Conservation (phyloP, 2,797 vertebrate species). For the Rhinichthys osculus region DNA sequence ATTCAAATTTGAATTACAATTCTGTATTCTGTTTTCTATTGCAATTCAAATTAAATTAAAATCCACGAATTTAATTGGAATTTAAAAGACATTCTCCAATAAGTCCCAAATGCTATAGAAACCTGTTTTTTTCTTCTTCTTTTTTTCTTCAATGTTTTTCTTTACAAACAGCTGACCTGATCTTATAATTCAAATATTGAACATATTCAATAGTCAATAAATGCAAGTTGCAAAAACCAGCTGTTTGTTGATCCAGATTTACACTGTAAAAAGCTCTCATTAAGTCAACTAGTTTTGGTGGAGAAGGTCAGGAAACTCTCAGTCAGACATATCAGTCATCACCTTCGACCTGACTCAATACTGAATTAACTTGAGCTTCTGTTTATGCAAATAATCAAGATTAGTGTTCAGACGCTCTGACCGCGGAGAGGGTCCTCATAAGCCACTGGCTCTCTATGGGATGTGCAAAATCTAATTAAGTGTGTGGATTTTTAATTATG, state of each 20-base stretch:
- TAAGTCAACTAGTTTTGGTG: background rate
- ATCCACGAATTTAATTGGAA: no score
- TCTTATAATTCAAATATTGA: background rate
- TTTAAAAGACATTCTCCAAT: background rate
- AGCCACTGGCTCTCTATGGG: slow-evolving; percentile 68
- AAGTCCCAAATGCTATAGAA: background rate
- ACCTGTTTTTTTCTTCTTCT: background rate
- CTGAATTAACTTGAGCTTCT: slow-evolving; percentile 4
- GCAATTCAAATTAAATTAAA: background rate
- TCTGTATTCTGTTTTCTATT: background rate
- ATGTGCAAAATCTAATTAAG: slow-evolving; percentile 75
- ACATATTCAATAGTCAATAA: background rate
- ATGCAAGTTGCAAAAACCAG: background rate
- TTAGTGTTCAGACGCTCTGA: slow-evolving; percentile 16
- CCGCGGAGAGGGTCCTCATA: background rate
- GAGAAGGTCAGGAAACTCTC: slow-evolving; percentile 28
- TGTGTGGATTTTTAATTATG: slow-evolving; percentile 76
- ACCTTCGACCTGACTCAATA: slow-evolving; percentile 34
- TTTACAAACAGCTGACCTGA: background rate
- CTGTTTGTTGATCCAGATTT: slow-evolving; percentile 13
- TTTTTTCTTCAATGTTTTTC: background rate
- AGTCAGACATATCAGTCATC: slow-evolving; percentile 40
- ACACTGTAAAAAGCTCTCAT: background rate
- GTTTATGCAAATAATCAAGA: slow-evolving; percentile 37
- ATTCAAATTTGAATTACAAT: background rate